phyloP scores from a whole-genome alignment of 1,140 invertebrate genomes.

The Drosophila kurseongensis region DNA sequence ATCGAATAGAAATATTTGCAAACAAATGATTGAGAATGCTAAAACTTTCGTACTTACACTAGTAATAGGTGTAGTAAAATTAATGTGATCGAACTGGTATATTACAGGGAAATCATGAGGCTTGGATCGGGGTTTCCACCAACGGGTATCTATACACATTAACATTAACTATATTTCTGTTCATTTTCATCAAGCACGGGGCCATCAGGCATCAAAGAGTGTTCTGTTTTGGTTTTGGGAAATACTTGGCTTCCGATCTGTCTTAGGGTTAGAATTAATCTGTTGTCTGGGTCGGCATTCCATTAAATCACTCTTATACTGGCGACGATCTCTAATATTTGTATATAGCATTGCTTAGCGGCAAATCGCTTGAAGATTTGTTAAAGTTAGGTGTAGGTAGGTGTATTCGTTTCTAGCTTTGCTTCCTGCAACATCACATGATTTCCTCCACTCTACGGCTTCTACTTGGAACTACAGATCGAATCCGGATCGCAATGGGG shows the following conservation, averaged over 20 bases:
- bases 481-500: slow-evolving; percentile 13
- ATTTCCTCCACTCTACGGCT: slow-evolving; percentile 38
- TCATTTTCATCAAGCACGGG: background rate
- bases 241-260: slow-evolving; percentile 25
- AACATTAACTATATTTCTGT: slow-evolving; percentile 19
- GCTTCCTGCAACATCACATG: slow-evolving; percentile 81
- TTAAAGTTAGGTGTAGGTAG: slow-evolving; percentile 61
- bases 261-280: slow-evolving; percentile 22
- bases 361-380: slow-evolving; percentile 48
- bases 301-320: slow-evolving; percentile 19
- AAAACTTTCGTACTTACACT: slow-evolving; percentile 50
- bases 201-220: background rate
- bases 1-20: slow-evolving; percentile 31
- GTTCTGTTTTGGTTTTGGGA: slow-evolving; percentile 8
- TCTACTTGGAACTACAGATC: slow-evolving; percentile 21
- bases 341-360: slow-evolving; percentile 37
- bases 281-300: slow-evolving; percentile 9
- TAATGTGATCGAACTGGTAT: slow-evolving; percentile 40
- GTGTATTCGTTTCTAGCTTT: slow-evolving; percentile 82
- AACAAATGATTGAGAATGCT: slow-evolving; percentile 46
- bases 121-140: slow-evolving; percentile 19
- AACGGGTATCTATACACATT: slow-evolving; percentile 38
- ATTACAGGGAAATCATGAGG: slow-evolving; percentile 37
- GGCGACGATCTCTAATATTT: slow-evolving; percentile 42
- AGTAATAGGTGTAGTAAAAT: slow-evolving; percentile 47